Percentiles rank a stretch among this genome's conserved stretches.
Conservation (phyloP, 2,888 invertebrate species). For the Ernsta delagoae region DNA sequence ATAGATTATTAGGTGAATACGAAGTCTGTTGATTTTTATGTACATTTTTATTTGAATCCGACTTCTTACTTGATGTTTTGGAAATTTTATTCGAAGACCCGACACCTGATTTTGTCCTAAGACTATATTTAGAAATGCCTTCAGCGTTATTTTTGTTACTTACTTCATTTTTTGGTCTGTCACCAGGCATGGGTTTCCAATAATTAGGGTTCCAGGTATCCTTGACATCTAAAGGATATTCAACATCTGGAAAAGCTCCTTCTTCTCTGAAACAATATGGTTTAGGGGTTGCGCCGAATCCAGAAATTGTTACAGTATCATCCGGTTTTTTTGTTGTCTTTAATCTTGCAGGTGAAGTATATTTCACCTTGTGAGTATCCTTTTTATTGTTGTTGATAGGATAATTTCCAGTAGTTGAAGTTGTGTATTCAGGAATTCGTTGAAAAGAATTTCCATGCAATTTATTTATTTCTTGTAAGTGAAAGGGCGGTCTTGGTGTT, state of each 20-base stretch:
- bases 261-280: slow-evolving; percentile 43
- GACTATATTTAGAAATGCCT: not conserved
- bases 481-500: slow-evolving; percentile 23
- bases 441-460: slow-evolving; percentile 14
- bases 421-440: slow-evolving; percentile 1
- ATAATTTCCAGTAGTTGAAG: slow-evolving; percentile 5
- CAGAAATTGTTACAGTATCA: slow-evolving; percentile 29
- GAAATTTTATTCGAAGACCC: not conserved
- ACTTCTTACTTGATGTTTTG: not conserved
- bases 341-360: slow-evolving; percentile 37
- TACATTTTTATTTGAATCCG: slow-evolving; percentile 4
- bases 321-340: slow-evolving; percentile 44
- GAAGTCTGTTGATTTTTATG: not conserved
- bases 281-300: slow-evolving; percentile 29
- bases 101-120: not conserved
- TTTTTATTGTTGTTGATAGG: slow-evolving; percentile 13
- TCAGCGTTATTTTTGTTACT: slow-evolving; percentile 2
- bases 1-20: not conserved
- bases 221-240: slow-evolving; percentile 62
- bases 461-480: slow-evolving; percentile 38
- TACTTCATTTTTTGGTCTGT: slow-evolving; percentile 39
- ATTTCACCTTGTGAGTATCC: slow-evolving; percentile 8
- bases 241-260: slow-evolving; percentile 63
- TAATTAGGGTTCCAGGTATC: slow-evolving; percentile 65
- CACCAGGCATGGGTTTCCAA: slow-evolving; percentile 41